A percentile compares a stretch with the other conserved stretches of the same genome.
Conservation (phyloP, 92 coral and sea anemone species). For the Porites divaricata region DNA sequence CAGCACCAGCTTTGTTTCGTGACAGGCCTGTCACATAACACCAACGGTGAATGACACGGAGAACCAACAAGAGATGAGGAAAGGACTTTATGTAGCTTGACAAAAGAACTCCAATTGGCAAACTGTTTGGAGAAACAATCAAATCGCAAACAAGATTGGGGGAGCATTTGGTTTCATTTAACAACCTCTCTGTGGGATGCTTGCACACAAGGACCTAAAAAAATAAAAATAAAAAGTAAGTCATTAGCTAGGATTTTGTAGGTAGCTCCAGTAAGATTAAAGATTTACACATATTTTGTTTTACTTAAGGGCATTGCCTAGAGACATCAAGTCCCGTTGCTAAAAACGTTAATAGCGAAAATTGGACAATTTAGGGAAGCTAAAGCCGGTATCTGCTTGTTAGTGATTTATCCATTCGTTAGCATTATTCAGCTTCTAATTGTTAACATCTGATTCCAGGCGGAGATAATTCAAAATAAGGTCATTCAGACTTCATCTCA, state of each 20-base stretch:
- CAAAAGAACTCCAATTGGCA: constrained; percentile 70
- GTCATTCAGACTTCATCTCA: no score
- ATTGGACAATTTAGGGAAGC: no score
- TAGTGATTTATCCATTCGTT: no score
- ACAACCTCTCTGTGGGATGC: constrained; percentile 33
- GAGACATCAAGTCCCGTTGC: no score
- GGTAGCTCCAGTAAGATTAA: no score
- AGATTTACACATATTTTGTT: no score
- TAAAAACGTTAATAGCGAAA: no score
- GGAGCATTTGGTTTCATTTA: constrained; percentile 5
- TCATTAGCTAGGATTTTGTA: background rate
- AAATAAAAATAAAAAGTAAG: background rate
- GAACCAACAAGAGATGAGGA: constrained; percentile 79
- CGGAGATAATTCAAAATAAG: no score
- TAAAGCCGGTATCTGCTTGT: no score
- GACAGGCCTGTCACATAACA: constrained; percentile 84
- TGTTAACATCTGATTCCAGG: background rate
- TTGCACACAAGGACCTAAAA: constrained; percentile 65
- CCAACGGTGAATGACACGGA: constrained; percentile 86
- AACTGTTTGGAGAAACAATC: constrained; percentile 77
- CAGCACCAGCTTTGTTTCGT: constrained; percentile 76
- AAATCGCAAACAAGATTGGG: constrained; percentile 69
- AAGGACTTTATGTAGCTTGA: constrained; percentile 74
- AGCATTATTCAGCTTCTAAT: no score
- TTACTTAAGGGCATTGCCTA: no score